Evolutionary conservation across 2,113 vertebrate genomes (phyloP).

Genomic region (Saimiri boliviensis): DNA sequence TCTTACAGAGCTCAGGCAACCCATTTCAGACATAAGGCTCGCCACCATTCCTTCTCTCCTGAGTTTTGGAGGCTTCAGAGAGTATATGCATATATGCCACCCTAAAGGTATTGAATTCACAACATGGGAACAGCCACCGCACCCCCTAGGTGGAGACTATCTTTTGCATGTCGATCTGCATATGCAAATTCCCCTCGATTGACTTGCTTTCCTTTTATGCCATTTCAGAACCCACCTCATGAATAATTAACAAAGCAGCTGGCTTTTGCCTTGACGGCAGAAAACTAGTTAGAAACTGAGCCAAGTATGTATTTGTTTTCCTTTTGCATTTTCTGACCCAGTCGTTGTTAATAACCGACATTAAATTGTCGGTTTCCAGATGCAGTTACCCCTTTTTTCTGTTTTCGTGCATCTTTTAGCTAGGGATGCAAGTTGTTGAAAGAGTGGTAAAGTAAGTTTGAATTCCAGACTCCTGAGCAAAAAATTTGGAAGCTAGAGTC

Average conservation of each 20-base stretch:
- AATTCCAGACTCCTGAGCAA: neutral
- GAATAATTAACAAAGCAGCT: conserved; percentile 85
- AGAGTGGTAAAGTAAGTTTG: neutral
- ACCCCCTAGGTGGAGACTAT: neutral
- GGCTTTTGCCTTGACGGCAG: conserved; percentile 83
- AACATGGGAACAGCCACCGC: neutral
- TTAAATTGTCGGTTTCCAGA: conserved; percentile 52
- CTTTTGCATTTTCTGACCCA: conserved; percentile 73
- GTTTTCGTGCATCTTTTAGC: conserved; percentile 19
- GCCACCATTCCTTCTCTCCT: neutral
- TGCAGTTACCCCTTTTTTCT: conserved; percentile 43
- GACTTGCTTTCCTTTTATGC: conserved; percentile 74
- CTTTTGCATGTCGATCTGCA: conserved; percentile 70
- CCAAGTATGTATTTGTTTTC: conserved; percentile 78
- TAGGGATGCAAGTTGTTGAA: neutral
- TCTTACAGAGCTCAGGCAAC: neutral
- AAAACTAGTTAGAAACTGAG: conserved; percentile 79
- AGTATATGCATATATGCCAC: rapidly evolving
- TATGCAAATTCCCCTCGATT: conserved; percentile 76
- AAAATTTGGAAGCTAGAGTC: neutral
- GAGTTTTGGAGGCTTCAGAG: neutral
- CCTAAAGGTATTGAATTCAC: neutral
- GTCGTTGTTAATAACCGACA: conserved; percentile 65
- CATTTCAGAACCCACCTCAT: conserved; percentile 76
- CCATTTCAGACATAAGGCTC: neutral